A percentile compares a stretch with the other conserved stretches of the same genome.
Evolutionary conservation across 30 jellyfish, hydroid and myxozoan genomes (phyloP).

Genomic region (Catostylus mosaicus): DNA sequence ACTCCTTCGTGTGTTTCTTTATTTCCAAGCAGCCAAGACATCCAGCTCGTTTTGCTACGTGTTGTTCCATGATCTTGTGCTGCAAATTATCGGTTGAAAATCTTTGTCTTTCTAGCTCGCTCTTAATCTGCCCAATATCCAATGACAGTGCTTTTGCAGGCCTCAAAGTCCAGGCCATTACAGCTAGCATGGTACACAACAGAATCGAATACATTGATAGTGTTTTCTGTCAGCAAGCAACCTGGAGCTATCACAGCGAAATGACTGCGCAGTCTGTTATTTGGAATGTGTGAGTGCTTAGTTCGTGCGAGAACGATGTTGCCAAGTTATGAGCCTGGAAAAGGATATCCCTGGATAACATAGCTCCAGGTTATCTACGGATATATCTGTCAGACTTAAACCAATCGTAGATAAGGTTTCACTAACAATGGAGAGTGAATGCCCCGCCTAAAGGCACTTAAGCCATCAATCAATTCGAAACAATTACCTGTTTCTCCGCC

Average conservation of each 20-base stretch:
- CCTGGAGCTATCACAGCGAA: background rate
- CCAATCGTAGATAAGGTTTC: conserved; percentile 63
- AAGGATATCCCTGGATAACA: conserved; percentile 42
- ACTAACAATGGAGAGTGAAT: conserved; percentile 22
- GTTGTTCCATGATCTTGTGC: conserved; percentile 12
- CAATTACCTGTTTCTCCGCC: conserved; percentile 75
- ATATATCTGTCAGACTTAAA: conserved; percentile 38
- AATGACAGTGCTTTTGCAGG: conserved; percentile 28
- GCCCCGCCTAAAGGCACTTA: conserved; percentile 78
- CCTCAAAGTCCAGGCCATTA: conserved; percentile 19
- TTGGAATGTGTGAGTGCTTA: background rate
- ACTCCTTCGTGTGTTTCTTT: conserved; percentile 52
- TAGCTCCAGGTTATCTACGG: conserved; percentile 60
- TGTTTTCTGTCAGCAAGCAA: background rate
- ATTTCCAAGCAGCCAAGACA: conserved; percentile 65
- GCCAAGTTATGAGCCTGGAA: conserved; percentile 35
- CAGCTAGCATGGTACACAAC: conserved; percentile 13
- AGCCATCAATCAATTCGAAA: conserved; percentile 65
- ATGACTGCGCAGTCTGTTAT: conserved; percentile 23
- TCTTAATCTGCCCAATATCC: conserved; percentile 40
- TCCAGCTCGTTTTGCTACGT: conserved; percentile 32
- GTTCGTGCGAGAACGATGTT: conserved; percentile 8
- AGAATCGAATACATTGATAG: background rate
- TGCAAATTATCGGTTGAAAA: conserved; percentile 23
- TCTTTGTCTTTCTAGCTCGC: conserved; percentile 15